Base-by-base conservation (phyloP, 2,113 vertebrate genomes). In the Petaurus breviceps region DNA sequence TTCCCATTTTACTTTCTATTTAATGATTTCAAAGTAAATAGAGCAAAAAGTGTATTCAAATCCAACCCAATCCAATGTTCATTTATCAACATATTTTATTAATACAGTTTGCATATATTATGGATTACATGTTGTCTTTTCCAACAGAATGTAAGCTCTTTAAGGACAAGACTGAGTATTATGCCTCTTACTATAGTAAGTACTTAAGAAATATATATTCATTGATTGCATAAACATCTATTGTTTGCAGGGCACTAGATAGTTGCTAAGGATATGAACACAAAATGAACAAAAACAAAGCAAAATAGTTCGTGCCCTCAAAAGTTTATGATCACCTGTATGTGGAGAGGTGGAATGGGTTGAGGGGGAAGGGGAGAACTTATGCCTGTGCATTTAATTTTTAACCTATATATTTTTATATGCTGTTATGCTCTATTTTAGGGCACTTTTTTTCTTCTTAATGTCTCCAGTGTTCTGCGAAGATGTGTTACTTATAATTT, bases 1-100 rank as follows among this genome's bases (percentile, higher is more conserved):
- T 23, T 84, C 96, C 94, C 90, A 96, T 94, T 89, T 90, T 95
- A 95, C 92, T 96, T 96, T 95, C 93, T 92, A 93, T 97, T 97
- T 95, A 84, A 61, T 93, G 93, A 92, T 93, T 46, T 28, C 16
- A 43, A 84, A 43, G 16, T 43, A 77, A 3, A 61, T 31, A 14
- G 57, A 37, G 57, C 9, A 37, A 68, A 68, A 37, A 68, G 0
- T 55, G 37, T 68, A 68, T 68, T 12, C 31, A 4, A 43, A 84
- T 84, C 68, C 68, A 84, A 22, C n/a, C 16, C n/a, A n/a, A 77
- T 43, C 5, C 16, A n/a, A 43, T 8, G 37, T n/a, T 22, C 37
- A 77, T 77, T 77, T 14, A 68, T 68, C 37, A 77, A 77, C 11
- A 77, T 77, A n/a, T 77, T 77, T 84, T 84, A 23, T 84, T 84